Evolutionary conservation across 2,797 vertebrate genomes (phyloP), one percentile per base, ranked within the genome.

Genomic region (Rhynchonycteris naso): DNA sequence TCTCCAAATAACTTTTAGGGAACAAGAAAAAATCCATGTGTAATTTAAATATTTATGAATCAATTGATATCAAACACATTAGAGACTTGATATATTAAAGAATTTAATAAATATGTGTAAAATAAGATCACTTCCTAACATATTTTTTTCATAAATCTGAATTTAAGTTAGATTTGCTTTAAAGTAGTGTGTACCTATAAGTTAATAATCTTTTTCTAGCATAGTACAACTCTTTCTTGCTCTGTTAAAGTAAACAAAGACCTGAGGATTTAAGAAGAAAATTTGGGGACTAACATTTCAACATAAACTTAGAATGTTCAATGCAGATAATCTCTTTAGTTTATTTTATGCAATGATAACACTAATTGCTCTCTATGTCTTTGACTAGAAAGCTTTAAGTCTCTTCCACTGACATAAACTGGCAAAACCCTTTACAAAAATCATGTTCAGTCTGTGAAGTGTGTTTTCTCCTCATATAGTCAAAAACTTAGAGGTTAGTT

Each of bases 101-200:
- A 79, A 90, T 74, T 81, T 84, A 86, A 72, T 47, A 75, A 83
- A 30, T 90, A 43, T 61, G 4, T 12, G 7, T 89, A 59, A 68
- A 69, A 38, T 76, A 28, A 95, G 94, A 68, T 75, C 15, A 82
- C 21, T 91, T 4, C 28, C 33, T 33, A 35, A 76, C 76, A 33
- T 61, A 68, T 56, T 71, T 93, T 93, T 87, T 91, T 18, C n/a
- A 61, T 19, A 76, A 75, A 68, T 80, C 5, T 84, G 30, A 68
- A 69, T 93, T 86, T 83, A 90, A 95, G n/a, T 86, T 76, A 69
- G 35, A 19, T 85, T 92, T 92, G 43, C 26, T 71, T 79, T 83
- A 61, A 88, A 88, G 65, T 33, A 72, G 85, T 18, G 50, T 24
- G 10, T 19, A 74, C 18, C 26, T 28, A 16, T 71, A 24, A 33